phyloP scores from a whole-genome alignment of 2,888 invertebrate species.

The Cephalotes varians region DNA sequence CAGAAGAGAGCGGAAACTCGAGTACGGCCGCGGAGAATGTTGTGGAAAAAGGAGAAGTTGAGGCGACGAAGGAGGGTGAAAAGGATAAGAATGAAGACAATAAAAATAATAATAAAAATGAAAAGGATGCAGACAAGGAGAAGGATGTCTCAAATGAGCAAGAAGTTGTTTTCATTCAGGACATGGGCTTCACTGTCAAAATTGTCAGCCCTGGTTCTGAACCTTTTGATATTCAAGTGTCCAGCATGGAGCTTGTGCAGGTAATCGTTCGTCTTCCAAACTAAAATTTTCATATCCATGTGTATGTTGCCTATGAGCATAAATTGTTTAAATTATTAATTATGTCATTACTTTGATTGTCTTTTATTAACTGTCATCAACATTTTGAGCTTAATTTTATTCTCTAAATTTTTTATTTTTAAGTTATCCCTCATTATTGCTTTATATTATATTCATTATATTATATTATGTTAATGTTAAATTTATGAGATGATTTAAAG shows the following conservation, averaged over 20 bases:
- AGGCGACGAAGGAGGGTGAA: constrained; percentile 85
- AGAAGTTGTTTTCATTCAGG: constrained; percentile 95
- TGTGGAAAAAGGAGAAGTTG: constrained; percentile 86
- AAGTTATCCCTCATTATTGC: neutral
- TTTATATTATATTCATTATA: neutral
- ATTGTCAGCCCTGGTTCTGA: constrained; percentile 97
- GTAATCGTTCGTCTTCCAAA: constrained; percentile 65
- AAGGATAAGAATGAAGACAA: constrained; percentile 80
- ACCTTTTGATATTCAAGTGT: constrained; percentile 97
- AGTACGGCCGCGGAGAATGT: constrained; percentile 80
- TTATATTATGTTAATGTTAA: neutral
- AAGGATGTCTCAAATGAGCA: constrained; percentile 89
- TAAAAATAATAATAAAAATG: constrained; percentile 73
- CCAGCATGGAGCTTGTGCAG: constrained; percentile 98
- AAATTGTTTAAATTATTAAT: neutral
- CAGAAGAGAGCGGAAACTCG: constrained; percentile 75
- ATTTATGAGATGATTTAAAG: neutral
- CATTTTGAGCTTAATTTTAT: neutral
- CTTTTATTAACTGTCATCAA: neutral
- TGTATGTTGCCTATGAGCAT: neutral
- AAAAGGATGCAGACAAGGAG: constrained; percentile 80
- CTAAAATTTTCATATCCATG: neutral
- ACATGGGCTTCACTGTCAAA: constrained; percentile 97
- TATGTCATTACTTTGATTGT: neutral
- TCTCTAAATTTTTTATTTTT: neutral